Conservation (phyloP, 2,797 vertebrate genomes). For the Arctocebus calabarensis region DNA sequence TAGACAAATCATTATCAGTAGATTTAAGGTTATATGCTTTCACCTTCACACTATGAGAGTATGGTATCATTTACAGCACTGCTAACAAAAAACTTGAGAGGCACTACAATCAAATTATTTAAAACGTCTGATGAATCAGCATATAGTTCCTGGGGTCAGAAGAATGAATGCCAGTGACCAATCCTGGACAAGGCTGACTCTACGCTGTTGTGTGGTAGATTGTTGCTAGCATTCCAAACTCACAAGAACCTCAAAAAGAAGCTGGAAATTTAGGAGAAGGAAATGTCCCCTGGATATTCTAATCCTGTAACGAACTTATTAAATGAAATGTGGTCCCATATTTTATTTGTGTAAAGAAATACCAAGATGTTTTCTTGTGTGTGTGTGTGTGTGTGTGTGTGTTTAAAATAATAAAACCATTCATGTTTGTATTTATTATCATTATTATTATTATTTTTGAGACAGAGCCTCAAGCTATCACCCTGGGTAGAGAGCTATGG, state of each 20-base stretch:
- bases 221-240: background rate
- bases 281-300: background rate
- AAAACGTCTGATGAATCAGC: background rate
- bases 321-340: background rate
- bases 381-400: background rate
- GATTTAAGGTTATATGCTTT: background rate
- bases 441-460: no score
- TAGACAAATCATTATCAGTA: background rate
- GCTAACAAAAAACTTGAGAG: background rate
- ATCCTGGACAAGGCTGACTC: background rate
- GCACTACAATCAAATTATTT: background rate
- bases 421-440: background rate
- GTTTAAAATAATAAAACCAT: background rate
- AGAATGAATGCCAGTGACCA: background rate
- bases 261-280: background rate
- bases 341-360: background rate
- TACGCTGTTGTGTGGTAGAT: background rate
- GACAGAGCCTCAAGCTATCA: no score
- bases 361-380: background rate
- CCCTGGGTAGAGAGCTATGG: no score
- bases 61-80: background rate
- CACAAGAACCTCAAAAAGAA: background rate
- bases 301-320: background rate
- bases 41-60: background rate
- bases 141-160: no score